A percentile compares a stretch with the other conserved stretches of the same genome.
These are phyloP conservation scores for Poecilus cupreus DNA, from an alignment of 2,888 invertebrate genomes.

Conservation along the genomic window DNA sequence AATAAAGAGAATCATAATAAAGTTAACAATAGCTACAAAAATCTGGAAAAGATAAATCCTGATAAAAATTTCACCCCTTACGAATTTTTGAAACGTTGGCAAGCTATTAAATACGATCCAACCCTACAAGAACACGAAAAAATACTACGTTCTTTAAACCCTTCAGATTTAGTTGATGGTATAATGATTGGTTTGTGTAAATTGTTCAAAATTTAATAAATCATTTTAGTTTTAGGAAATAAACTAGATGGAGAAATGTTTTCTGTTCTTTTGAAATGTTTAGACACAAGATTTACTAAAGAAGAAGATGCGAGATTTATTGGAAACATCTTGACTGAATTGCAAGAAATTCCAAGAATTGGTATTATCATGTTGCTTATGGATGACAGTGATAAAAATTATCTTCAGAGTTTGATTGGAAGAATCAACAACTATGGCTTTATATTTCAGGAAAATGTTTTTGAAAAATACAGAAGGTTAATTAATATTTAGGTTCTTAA, in stretches of 20 bases:
- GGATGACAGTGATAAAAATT: slow-evolving; percentile 67
- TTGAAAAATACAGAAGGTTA: not conserved
- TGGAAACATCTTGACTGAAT: slow-evolving; percentile 66
- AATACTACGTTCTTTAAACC: slow-evolving; percentile 65
- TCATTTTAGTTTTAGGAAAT: slow-evolving; percentile 70
- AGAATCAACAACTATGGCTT: not conserved
- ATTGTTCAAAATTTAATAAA: no score
- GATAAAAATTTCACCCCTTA: slow-evolving; percentile 65
- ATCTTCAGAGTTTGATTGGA: slow-evolving; percentile 64
- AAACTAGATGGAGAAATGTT: slow-evolving; percentile 71
- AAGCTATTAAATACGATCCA: slow-evolving; percentile 67
- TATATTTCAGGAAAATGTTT: not conserved
- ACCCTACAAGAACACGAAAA: slow-evolving; percentile 67
- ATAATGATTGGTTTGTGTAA: not conserved
- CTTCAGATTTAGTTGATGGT: slow-evolving; percentile 30
- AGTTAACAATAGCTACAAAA: not conserved
- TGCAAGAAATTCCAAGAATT: slow-evolving; percentile 69
- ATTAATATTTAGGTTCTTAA: not conserved
- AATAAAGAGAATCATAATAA: slow-evolving; percentile 2
- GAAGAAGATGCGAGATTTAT: slow-evolving; percentile 67
- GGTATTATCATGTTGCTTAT: slow-evolving; percentile 70
- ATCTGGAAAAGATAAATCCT: not conserved
- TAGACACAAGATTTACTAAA: slow-evolving; percentile 69
- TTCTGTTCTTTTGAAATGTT: slow-evolving; percentile 68
- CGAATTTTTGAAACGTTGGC: slow-evolving; percentile 70